Base-by-base conservation (phyloP, 2,888 invertebrate genomes). In the Orthonevra nobilis region DNA sequence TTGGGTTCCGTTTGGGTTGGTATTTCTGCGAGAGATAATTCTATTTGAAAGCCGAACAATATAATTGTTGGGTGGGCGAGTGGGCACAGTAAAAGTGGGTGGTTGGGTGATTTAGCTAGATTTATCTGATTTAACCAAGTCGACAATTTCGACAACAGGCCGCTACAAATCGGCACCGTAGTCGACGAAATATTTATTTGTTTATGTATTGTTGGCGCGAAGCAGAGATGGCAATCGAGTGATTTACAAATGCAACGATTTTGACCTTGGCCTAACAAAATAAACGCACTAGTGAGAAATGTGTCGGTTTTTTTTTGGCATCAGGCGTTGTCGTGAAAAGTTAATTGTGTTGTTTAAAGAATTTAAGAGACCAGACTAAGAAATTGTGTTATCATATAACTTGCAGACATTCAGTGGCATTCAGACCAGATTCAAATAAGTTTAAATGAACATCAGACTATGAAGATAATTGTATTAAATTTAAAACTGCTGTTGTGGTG, bases 201-300 rank as follows among this genome's bases (percentile, higher is more conserved):
- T n/a, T n/a, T n/a, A 14, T 30, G 15, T 60, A 15, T 23, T 46
- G 32, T 23, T 44, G 15, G 34, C 26, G 34, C 4, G n/a, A 17
- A 9, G 3, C 7, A 4, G n/a, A 23, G 48, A 56, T 52, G 19
- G 30, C 32, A 32, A 40, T 50, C 50, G 15, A 34, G 7, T 42
- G 64, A 63, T 38, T 54, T 56, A 26, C 36, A 28, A 66, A 30
- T 38, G 38, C 46, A 56, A 20, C 28, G 46, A 9, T 20, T 38
- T 40, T 64, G 32, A 63, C 72, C 63, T 72, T 72, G 72, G 23
- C 9, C 58, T 14, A n/a, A 14, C 6, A 28, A 10, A 42, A 56
- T 56, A 52, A 34, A 64, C 52, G 64, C 42, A 52, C 38, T 20
- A 20, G 3, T 19, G 12, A 7, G 26, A 5, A 17, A 12, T 38